A percentile compares a stretch with the other conserved stretches of the same genome.
Evolutionary conservation across 2,113 vertebrate species (phyloP).

Genomic region (Callospermophilus lateralis): DNA sequence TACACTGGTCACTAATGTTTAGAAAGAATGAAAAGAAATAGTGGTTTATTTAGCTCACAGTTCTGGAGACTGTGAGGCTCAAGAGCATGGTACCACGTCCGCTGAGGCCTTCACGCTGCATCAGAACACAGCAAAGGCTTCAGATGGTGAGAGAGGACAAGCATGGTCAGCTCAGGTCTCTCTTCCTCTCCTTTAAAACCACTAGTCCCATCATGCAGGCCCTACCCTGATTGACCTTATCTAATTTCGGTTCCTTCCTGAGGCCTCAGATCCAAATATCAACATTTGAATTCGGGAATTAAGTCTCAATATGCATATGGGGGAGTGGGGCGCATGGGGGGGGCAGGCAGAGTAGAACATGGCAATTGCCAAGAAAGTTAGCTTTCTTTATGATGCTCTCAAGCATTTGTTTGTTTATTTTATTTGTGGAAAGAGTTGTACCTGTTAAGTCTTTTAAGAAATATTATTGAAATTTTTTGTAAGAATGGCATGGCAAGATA

Average conservation of each 20-base stretch:
- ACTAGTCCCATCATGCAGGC: not conserved
- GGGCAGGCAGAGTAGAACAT: too few relatives aligned
- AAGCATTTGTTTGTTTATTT: slow-evolving; percentile 28
- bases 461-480: slow-evolving; percentile 67
- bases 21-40: too few relatives aligned
- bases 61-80: not conserved
- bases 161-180: not conserved
- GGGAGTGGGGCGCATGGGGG: accelerated
- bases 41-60: not conserved
- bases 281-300: not conserved
- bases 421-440: slow-evolving; percentile 53
- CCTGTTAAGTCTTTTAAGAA: slow-evolving; percentile 51
- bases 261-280: not conserved
- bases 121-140: not conserved
- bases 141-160: not conserved
- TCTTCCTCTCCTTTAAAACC: not conserved
- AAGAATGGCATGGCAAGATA: not conserved
- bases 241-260: not conserved
- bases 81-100: not conserved
- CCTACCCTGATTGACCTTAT: not conserved
- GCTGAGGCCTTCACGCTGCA: not conserved
- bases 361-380: not conserved
- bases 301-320: not conserved
- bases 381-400: slow-evolving; percentile 7
- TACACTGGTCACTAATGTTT: too few relatives aligned